Evolutionary conservation across 2,888 invertebrate species (phyloP).

Genomic region (Eupithecia vulgata): DNA sequence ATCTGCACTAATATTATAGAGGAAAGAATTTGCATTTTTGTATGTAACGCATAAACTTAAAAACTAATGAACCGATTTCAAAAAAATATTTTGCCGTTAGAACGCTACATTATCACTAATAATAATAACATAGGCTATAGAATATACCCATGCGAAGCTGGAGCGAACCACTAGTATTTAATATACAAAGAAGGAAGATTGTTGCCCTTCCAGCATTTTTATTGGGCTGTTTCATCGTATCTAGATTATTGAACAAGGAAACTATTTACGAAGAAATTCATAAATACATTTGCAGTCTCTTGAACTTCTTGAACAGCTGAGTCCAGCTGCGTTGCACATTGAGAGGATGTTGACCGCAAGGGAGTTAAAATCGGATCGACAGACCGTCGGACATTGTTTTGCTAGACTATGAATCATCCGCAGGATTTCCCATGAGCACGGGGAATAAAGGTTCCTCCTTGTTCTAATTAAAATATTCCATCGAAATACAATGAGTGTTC

Average conservation of each 20-base stretch:
- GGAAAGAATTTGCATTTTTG: too few relatives aligned
- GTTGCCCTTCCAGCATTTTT: too few relatives aligned
- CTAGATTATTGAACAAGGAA: not conserved
- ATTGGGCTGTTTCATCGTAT: too few relatives aligned
- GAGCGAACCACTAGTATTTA: too few relatives aligned
- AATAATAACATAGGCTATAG: too few relatives aligned
- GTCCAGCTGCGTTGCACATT: conserved; percentile 22
- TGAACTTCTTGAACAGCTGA: not conserved
- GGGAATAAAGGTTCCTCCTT: conserved; percentile 28
- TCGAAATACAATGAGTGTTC: not conserved
- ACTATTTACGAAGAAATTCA: not conserved
- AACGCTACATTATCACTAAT: too few relatives aligned
- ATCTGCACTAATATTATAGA: too few relatives aligned
- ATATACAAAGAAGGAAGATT: too few relatives aligned
- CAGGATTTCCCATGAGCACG: conserved; percentile 38
- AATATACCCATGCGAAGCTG: too few relatives aligned
- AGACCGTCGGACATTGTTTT: conserved; percentile 38
- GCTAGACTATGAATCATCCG: conserved; percentile 39
- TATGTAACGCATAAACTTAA: too few relatives aligned
- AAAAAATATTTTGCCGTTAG: too few relatives aligned
- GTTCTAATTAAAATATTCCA: not conserved
- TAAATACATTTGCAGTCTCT: not conserved
- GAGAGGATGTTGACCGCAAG: conserved; percentile 42
- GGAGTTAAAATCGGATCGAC: conserved; percentile 43
- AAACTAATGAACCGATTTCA: too few relatives aligned